Conservation (phyloP, 2,113 vertebrate genomes). For the Peromyscus leucopus region DNA sequence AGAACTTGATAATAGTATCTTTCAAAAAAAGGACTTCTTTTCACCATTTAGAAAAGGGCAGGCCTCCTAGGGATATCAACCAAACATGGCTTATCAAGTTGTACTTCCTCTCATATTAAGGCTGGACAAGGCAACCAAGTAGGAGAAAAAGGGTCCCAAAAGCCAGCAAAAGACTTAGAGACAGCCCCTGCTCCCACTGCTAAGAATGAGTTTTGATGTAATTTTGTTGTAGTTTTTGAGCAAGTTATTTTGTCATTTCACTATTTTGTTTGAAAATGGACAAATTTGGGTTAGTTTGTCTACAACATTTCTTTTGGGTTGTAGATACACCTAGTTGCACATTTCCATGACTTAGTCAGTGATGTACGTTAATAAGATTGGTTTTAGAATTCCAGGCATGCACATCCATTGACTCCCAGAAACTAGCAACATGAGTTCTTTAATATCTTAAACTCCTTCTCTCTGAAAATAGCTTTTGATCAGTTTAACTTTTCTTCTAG, state of each 20-base stretch:
- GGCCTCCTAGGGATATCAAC: too few species aligned
- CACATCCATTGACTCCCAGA: neutral
- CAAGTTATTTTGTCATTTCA: neutral
- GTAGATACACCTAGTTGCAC: neutral
- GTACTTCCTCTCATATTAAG: too few species aligned
- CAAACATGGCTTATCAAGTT: too few species aligned
- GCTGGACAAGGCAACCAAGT: neutral
- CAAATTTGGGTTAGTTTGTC: neutral
- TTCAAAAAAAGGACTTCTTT: neutral
- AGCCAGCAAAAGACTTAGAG: neutral
- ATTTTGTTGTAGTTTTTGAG: neutral
- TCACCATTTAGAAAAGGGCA: too few species aligned
- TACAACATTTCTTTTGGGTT: neutral
- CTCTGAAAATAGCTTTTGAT: slow-evolving; percentile 57
- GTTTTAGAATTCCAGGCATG: neutral
- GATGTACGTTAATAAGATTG: neutral
- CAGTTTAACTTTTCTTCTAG: slow-evolving; percentile 60
- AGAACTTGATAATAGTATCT: neutral
- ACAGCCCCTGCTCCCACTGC: neutral
- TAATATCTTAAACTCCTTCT: slow-evolving; percentile 49
- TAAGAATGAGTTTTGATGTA: neutral
- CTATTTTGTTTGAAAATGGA: neutral
- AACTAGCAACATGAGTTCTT: slow-evolving; percentile 4
- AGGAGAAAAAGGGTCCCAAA: neutral
- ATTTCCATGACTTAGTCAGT: neutral